Percentiles rank a stretch among this genome's conserved stretches.
Conservation (phyloP, 2,888 invertebrate genomes). For the Crocallis elinguaria region DNA sequence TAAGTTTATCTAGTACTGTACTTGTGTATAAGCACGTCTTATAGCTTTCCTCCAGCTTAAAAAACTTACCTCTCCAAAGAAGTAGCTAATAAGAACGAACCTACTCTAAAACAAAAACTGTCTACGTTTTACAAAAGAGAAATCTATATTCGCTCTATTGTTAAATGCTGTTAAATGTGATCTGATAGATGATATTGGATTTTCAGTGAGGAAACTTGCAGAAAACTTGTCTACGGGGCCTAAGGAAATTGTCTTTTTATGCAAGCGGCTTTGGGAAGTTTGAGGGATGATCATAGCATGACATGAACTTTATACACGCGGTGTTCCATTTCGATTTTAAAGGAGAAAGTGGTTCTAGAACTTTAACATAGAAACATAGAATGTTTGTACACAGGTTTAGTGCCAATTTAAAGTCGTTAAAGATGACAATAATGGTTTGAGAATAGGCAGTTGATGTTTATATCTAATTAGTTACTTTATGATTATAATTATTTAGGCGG, state of each 20-base stretch:
- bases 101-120: conserved; percentile 39
- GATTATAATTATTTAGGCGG: conserved; percentile 48
- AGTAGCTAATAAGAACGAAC: conserved; percentile 42
- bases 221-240: conserved; percentile 43
- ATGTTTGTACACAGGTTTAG: too few species aligned
- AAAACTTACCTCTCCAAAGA: conserved; percentile 42
- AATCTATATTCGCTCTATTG: conserved; percentile 54
- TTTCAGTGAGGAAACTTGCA: conserved; percentile 47
- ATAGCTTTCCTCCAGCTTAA: conserved; percentile 42
- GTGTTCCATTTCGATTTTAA: conserved; percentile 7
- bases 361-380: too few species aligned
- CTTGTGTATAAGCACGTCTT: conserved; percentile 26
- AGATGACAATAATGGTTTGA: too few species aligned
- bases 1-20: too few species aligned
- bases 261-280: conserved; percentile 39
- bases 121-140: conserved; percentile 43
- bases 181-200: conserved; percentile 62
- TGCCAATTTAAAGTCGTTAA: too few species aligned
- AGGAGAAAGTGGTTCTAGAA: neutral
- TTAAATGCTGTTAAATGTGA: conserved; percentile 61
- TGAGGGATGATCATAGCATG: conserved; percentile 38
- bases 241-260: conserved; percentile 53
- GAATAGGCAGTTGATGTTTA: too few species aligned
- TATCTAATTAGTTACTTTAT: too few species aligned
- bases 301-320: conserved; percentile 30